Base-by-base conservation (phyloP, 2,888 invertebrate species). In the Metopia argyrocephala region DNA sequence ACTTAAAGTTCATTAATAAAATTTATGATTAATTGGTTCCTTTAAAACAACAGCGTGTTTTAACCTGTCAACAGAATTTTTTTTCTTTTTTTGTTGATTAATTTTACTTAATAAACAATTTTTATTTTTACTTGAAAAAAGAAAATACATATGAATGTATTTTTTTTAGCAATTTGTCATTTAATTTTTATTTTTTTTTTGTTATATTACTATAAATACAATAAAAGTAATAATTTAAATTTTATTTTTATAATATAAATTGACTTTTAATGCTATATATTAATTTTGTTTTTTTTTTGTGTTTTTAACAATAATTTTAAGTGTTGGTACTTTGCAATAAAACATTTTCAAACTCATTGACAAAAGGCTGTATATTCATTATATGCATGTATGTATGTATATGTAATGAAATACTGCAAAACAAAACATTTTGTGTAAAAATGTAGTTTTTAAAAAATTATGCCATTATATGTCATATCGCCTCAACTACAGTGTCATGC, bases 301-400 rank as follows among this genome's bases (percentile, higher is more conserved):
- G 38, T 52, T 68, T 27, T n/a, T 59, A 1, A 20, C 12, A 50
- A 28, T 52, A 15, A 71, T 50, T 9, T 48, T 57, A 64, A 74
- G 18, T 66, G 48, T n/a, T 57, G 52, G 57, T 18, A 61, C 45
- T 75, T 66, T 21, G 23, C n/a, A 66, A 52, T 48, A 46, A 25
- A n/a, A 61, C 21, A 28, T 73, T 52, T 64, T 54, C 18, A 52
- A 61, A 57, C 68, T 80, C 79, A 80, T 80, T 80, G 79, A 73
- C 71, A 76, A 76, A 79, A 62, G 56, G 57, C 62, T 57, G 61
- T 74, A 52, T 23, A 23, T n/a, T 20, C 5, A 45, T n/a, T 20
- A 18, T 25, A 73, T 45, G 28, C 45, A 2, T 45, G 25, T 5
- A 54, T 20, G 9, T 50, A 18, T 20, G 12, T 46, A 23, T 52